Evolutionary conservation across 2,113 vertebrate species (phyloP), one percentile per base, ranked within the genome.

Genomic region (Protomyctophum bolini): DNA sequence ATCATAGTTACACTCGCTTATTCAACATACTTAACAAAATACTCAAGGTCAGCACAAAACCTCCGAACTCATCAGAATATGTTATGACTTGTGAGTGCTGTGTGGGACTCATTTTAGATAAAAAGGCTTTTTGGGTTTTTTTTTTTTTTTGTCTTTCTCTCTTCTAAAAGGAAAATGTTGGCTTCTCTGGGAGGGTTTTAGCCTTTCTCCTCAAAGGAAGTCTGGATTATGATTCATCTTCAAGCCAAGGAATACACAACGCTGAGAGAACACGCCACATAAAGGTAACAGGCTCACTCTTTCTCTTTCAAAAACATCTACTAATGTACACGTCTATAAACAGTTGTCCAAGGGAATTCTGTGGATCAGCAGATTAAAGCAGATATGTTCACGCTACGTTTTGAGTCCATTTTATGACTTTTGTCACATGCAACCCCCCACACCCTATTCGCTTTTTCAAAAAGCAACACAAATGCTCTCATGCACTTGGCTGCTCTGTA

Each of bases 11-110:
- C 54, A 7, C 11, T 12, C 6, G 2, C 70, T 76, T 70, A 57
- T 75, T 83, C 77, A 70, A 68, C 5, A 46, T 83, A 65, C 77
- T 77, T 41, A 70, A 72, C 45, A 60, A 83, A 87, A 82, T 10
- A 15, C 59, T 33, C 28, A 70, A 63, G 63, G 81, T 88, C 84
- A 91, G 85, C 88, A 81, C 33, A 14, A 87, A 87, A 70, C 58
- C 33, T 72, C 65, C 66, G 54, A 68, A 73, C 66, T 66, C 70
- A 83, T 81, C 72, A 72, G 70, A 68, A 65, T 79, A 41, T 86
- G 79, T 79, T 83, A 62, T 81, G 59, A 86, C 76, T 79, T 83
- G 65, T 81, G 59, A 84, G 83, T 41, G 68, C 10, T 55, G 69
- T 78, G 48, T 58, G 68, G 8, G 28, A 76, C 61, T 83, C 82